A percentile compares a stretch with the other conserved stretches of the same genome.
Conservation (phyloP, 2,113 vertebrate genomes). For the Tautogolabrus adspersus region DNA sequence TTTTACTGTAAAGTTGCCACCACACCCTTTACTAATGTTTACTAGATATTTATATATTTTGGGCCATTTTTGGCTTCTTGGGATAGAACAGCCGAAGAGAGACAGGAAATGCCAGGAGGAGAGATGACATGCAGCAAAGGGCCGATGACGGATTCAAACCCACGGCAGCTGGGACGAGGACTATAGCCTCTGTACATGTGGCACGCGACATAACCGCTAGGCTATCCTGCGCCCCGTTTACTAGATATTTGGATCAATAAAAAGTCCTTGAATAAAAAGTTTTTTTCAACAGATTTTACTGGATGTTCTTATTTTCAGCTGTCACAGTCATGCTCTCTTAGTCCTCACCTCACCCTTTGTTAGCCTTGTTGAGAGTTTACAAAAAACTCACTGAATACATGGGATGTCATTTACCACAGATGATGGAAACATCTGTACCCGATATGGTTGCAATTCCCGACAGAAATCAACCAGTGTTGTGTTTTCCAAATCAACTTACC, state of each 20-base stretch:
- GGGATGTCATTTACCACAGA: slow-evolving; percentile 32
- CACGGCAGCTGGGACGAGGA: no score
- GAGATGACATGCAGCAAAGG: no score
- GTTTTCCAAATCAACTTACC: slow-evolving; percentile 42
- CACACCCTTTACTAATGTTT: no score
- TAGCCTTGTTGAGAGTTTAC: background rate
- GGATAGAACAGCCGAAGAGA: no score
- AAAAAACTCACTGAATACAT: slow-evolving; percentile 32
- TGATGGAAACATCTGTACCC: slow-evolving; percentile 49
- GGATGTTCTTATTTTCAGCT: background rate
- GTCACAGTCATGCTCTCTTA: background rate
- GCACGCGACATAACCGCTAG: no score
- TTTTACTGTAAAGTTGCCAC: no score
- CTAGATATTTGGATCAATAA: background rate
- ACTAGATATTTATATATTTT: no score
- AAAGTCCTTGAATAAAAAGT: background rate
- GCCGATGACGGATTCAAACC: no score
- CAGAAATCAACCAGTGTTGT: slow-evolving; percentile 24
- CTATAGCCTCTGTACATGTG: no score
- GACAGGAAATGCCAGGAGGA: no score
- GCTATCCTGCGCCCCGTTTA: no score
- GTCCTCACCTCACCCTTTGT: background rate
- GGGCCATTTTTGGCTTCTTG: no score
- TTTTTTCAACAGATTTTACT: background rate
- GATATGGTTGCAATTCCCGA: slow-evolving; percentile 15